phyloP scores from a whole-genome alignment of 2,113 vertebrate species.

The Neotragus pygmaeus region DNA sequence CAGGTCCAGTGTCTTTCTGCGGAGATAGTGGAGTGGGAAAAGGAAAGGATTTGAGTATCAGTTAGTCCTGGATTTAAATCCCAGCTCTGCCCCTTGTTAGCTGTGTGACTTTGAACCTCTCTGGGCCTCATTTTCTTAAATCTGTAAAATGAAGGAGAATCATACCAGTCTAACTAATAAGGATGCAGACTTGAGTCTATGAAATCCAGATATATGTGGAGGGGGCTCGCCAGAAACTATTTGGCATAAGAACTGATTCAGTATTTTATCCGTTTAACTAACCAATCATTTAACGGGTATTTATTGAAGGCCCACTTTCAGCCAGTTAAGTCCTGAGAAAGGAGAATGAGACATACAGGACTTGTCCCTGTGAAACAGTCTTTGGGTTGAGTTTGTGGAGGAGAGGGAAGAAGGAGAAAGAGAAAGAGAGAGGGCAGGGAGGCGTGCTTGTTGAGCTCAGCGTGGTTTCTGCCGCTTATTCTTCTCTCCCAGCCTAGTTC shows the following conservation, averaged over 20 bases:
- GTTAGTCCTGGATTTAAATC: not conserved
- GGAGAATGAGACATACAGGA: not conserved
- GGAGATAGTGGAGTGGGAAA: not conserved
- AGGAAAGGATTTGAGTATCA: not conserved
- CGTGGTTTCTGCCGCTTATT: not conserved
- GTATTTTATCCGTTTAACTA: not conserved
- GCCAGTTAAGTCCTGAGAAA: not conserved
- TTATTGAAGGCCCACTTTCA: not conserved
- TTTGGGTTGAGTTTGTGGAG: not conserved
- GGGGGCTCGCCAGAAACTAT: not conserved
- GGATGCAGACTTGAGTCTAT: not conserved
- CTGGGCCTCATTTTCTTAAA: not conserved
- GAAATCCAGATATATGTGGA: not conserved
- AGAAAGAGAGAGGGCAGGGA: not conserved
- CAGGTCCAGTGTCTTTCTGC: not conserved
- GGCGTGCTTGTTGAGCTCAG: rapidly evolving
- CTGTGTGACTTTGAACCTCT: not conserved
- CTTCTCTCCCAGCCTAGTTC: not conserved
- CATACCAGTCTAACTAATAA: not conserved
- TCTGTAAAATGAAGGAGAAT: not conserved
- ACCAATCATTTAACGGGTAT: not conserved
- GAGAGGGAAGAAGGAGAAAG: not conserved
- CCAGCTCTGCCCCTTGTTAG: not conserved
- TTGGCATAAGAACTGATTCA: not conserved
- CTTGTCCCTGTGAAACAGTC: not conserved